Percentiles rank a stretch among this genome's conserved stretches.
Evolutionary conservation across 2,113 vertebrate species (phyloP).

Genomic region (Peucedramus taeniatus): DNA sequence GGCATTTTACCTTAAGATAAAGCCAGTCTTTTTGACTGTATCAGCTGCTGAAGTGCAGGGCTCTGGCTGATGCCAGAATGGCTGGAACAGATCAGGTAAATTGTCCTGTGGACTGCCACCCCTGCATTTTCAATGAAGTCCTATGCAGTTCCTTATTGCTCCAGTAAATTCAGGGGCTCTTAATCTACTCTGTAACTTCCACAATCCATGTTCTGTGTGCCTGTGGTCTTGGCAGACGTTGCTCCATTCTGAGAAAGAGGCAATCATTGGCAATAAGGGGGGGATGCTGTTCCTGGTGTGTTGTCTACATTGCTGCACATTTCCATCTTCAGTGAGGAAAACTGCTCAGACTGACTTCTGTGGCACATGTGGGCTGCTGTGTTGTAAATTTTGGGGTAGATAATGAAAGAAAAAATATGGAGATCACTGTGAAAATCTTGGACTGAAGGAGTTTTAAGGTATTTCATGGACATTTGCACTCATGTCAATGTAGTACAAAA

Average conservation of each 20-base stretch:
- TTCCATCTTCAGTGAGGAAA: not conserved
- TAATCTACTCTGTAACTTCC: not conserved
- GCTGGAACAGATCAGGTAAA: not conserved
- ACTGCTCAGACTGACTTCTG: not conserved
- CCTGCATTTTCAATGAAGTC: rapidly evolving
- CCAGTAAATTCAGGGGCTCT: not conserved
- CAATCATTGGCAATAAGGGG: not conserved
- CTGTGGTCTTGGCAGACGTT: not conserved
- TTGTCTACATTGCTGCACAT: not conserved
- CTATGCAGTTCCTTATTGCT: not conserved
- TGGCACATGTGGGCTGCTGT: not conserved
- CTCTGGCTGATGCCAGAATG: not conserved
- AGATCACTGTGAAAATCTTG: not conserved
- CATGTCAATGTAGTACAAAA: not conserved
- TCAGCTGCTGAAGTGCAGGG: not conserved
- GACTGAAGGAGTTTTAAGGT: not conserved
- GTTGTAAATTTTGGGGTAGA: not conserved
- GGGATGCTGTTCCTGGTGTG: not conserved
- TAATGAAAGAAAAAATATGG: not conserved
- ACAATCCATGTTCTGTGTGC: not conserved
- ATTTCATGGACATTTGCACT: not conserved
- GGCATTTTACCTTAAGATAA: not conserved
- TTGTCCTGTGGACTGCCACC: not conserved
- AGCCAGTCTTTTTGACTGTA: not conserved
- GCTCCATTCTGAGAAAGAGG: rapidly evolving